Evolutionary conservation across 37 sponge, comb jelly and placozoan species (phyloP).

Genomic region (Aplysina aerophoba): DNA sequence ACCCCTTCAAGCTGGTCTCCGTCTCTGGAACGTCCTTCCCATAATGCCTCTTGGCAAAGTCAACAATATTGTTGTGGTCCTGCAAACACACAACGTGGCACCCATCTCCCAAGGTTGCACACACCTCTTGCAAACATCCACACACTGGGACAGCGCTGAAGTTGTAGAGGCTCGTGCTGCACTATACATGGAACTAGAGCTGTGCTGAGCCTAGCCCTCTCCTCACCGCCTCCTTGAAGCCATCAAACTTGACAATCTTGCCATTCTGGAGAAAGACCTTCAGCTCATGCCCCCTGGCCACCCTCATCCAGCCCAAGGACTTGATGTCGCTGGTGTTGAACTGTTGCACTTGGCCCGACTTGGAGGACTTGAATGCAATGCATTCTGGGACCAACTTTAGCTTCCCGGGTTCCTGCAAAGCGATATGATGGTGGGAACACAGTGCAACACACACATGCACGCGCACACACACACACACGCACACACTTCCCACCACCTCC

Average conservation of each 20-base stretch:
- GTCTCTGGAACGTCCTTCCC: conserved; percentile 71
- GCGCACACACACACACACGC: too few relatives aligned
- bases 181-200: too few relatives aligned
- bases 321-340: conserved; percentile 63
- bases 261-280: conserved; percentile 69
- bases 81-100: conserved; percentile 45
- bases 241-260: conserved; percentile 70
- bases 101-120: too few relatives aligned
- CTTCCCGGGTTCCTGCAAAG: conserved; percentile 76
- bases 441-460: too few relatives aligned
- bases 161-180: too few relatives aligned
- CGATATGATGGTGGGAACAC: not conserved
- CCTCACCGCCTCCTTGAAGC: conserved; percentile 94
- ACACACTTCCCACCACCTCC: too few relatives aligned
- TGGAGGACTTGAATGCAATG: conserved; percentile 80
- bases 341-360: conserved; percentile 73
- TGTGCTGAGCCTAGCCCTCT: too few relatives aligned
- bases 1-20: conserved; percentile 92
- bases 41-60: conserved; percentile 71
- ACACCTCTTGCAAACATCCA: not conserved
- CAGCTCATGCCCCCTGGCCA: conserved; percentile 80
- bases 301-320: conserved; percentile 80
- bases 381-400: conserved; percentile 83
- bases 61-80: conserved; percentile 80
- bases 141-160: too few relatives aligned